Percentiles rank a stretch among this genome's conserved stretches.
phyloP scores from a whole-genome alignment of 2,888 invertebrate genomes.

The Epistrophe eligans region DNA sequence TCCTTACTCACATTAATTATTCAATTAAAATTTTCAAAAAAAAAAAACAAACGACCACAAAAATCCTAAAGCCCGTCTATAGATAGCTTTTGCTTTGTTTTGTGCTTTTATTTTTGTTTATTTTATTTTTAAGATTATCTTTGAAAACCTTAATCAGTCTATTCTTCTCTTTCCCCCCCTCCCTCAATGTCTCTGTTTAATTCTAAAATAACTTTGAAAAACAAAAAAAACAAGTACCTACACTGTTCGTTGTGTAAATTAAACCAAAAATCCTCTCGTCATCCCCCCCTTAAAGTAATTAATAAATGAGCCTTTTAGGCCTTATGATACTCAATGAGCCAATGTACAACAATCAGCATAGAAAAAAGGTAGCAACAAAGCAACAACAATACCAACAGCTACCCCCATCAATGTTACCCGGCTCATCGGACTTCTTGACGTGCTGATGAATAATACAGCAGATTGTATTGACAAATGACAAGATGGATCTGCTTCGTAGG shows the following conservation, averaged over 20 bases:
- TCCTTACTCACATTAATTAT: slow-evolving; percentile 27
- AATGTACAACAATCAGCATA: slow-evolving; percentile 34
- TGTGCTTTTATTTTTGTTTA: background rate
- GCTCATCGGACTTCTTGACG: slow-evolving; percentile 74
- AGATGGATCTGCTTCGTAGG: slow-evolving; percentile 70
- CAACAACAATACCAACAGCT: slow-evolving; percentile 18
- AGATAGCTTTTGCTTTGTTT: slow-evolving; percentile 27
- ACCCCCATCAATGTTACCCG: slow-evolving; percentile 72
- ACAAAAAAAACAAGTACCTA: background rate
- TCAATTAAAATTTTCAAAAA: slow-evolving; percentile 62
- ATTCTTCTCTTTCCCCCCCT: background rate
- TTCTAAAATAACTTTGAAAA: slow-evolving; percentile 42
- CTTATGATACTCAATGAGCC: slow-evolving; percentile 55
- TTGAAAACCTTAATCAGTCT: background rate
- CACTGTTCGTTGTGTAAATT: slow-evolving; percentile 8
- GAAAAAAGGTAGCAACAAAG: slow-evolving; percentile 42
- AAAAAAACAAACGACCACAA: slow-evolving; percentile 3
- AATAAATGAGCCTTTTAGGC: slow-evolving; percentile 73
- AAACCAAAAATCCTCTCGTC: background rate
- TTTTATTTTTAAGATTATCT: slow-evolving; percentile 30
- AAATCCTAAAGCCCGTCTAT: slow-evolving; percentile 29
- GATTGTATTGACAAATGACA: slow-evolving; percentile 76
- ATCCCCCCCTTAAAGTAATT: slow-evolving; percentile 58
- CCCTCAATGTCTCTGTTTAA: background rate
- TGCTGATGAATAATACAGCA: slow-evolving; percentile 74